Base-by-base conservation (phyloP, 2,888 invertebrate genomes). In the Dolomedes plantarius region DNA sequence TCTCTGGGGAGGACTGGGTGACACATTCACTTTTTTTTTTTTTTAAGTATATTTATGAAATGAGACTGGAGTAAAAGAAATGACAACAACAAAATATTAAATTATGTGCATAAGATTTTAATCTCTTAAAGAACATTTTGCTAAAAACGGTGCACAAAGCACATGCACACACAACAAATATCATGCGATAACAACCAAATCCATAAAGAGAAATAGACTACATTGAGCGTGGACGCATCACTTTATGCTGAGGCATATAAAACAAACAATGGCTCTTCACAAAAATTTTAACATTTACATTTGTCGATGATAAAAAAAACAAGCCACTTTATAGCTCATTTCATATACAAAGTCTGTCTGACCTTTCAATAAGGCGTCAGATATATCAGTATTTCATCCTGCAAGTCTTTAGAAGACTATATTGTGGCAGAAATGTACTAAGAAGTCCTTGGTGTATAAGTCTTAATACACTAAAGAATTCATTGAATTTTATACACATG, bases 211-310 rank as follows among this genome's bases (percentile, higher is more conserved):
- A 86, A 81, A 79, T 75, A 80, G 80, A 82, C 82, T 87, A 87
- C 87, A 82, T 87, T 87, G 87, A 87, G 87, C 87, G 75, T 82
- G 77, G 87, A 87, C 87, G 87, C 87, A 87, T 87, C 87, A 87
- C 87, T 71, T 76, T 87, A 81, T 81, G 80, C 80, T 81, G 72
- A 78, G 68, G 87, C 87, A 82, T 87, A 78, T 72, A 72, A 82
- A 82, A 87, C 72, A 81, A 71, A 80, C 56, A 79, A 76, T 71
- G 77, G 64, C 76, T 65, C 29, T 86, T 80, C 80, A 80, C 80
- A 80, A 79, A 74, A 75, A 64, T 76, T 73, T 75, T 72, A 81
- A 87, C 87, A 79, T 87, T 81, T 87, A 87, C 87, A 87, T 73
- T 80, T 29, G 83, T 86, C 65, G 72, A 80, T 86, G 56, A 65